phyloP scores from a whole-genome alignment of 92 coral and sea anemone genomes.

The Paragorgia papillata region DNA sequence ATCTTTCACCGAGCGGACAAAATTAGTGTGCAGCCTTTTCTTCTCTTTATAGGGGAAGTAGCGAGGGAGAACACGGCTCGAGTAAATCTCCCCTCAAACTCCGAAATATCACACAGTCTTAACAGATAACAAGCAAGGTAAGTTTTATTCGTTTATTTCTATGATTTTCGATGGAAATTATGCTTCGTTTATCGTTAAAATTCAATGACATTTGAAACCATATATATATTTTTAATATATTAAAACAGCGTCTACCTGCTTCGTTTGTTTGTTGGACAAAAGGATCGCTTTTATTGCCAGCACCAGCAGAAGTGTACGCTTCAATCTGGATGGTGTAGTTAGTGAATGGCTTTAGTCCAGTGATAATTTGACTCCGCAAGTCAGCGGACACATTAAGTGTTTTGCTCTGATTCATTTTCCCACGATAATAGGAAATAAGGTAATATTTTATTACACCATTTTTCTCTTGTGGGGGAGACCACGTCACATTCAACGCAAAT shows the following conservation, averaged over 20 bases:
- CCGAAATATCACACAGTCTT: too few relatives aligned
- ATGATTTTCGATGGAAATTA: too few relatives aligned
- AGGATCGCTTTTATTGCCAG: constrained; percentile 51
- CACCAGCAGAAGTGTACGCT: constrained; percentile 60
- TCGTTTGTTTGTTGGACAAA: constrained; percentile 45
- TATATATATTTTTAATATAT: too few relatives aligned
- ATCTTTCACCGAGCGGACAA: too few relatives aligned
- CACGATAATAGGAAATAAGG: constrained; percentile 43
- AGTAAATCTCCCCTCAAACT: too few relatives aligned
- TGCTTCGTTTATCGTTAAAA: too few relatives aligned
- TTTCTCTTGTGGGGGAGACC: constrained; percentile 57
- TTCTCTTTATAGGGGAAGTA: too few relatives aligned
- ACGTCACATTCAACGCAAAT: constrained; percentile 44
- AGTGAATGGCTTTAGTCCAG: constrained; percentile 45
- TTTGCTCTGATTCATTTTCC: not conserved
- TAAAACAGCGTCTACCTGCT: constrained; percentile 55
- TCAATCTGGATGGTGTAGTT: constrained; percentile 56
- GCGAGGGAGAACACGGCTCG: too few relatives aligned
- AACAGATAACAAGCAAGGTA: too few relatives aligned
- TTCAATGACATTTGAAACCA: too few relatives aligned
- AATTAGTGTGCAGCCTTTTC: too few relatives aligned
- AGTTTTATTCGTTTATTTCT: too few relatives aligned
- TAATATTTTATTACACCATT: constrained; percentile 59
- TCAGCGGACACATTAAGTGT: constrained; percentile 27
- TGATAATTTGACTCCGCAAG: constrained; percentile 10